These are phyloP conservation scores for Bostrychus sinensis DNA, from an alignment of 2,113 vertebrate species.

Conservation along the genomic window DNA sequence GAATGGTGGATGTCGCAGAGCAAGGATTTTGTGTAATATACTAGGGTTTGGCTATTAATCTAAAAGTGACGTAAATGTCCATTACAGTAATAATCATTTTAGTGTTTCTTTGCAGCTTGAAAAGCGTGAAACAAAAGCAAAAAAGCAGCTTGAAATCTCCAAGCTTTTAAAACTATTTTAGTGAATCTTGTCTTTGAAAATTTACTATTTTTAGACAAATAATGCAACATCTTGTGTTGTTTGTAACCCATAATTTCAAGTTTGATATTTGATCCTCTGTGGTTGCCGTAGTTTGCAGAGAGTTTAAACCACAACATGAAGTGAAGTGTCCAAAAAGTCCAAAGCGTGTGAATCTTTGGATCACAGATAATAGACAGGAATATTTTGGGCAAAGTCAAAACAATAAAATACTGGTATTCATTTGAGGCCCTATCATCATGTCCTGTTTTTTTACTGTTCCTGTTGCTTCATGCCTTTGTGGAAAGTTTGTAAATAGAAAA, in stretches of 20 bases:
- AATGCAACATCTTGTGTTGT: too few relatives aligned
- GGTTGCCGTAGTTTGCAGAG: neutral
- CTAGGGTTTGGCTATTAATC: neutral
- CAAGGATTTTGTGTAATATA: neutral
- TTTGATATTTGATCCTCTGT: neutral
- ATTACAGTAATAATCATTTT: neutral
- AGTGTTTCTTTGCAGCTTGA: too few relatives aligned
- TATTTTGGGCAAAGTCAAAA: neutral
- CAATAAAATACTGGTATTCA: slow-evolving; percentile 1
- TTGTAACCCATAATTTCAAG: neutral
- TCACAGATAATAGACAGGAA: too few relatives aligned
- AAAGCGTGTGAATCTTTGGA: too few relatives aligned
- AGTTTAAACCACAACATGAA: neutral
- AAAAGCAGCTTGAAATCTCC: too few relatives aligned
- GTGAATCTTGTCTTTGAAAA: too few relatives aligned
- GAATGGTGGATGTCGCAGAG: slow-evolving; percentile 29
- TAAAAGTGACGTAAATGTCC: too few relatives aligned
- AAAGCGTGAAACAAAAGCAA: too few relatives aligned
- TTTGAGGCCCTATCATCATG: neutral
- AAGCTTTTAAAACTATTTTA: too few relatives aligned
- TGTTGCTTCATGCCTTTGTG: slow-evolving; percentile 2
- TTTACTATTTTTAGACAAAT: too few relatives aligned
- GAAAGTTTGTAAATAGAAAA: slow-evolving; percentile 3
- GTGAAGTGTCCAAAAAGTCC: too few relatives aligned
- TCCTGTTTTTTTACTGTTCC: neutral